Percentiles rank a stretch among this genome's conserved stretches.
Conservation (phyloP, 2,888 invertebrate species). For the Mellilla xanthometata region DNA sequence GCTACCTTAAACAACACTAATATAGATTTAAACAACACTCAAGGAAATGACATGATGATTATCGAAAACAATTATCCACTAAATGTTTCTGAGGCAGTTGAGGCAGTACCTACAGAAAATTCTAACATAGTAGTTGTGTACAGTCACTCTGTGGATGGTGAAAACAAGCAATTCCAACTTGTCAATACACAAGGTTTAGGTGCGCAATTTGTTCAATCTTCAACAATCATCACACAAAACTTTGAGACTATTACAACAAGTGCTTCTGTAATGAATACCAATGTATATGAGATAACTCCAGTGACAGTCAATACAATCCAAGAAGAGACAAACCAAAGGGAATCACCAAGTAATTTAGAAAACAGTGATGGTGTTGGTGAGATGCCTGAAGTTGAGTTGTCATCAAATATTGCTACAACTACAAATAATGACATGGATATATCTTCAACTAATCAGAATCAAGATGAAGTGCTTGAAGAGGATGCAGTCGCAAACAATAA, state of each 20-base stretch:
- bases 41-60: conserved; percentile 84
- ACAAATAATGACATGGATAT: conserved; percentile 4
- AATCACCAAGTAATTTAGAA: conserved; percentile 28
- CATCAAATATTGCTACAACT: conserved; percentile 29
- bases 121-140: conserved; percentile 85
- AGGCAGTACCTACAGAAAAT: conserved; percentile 72
- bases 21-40: conserved; percentile 74
- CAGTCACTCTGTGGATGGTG: conserved; percentile 82
- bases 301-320: conserved; percentile 36
- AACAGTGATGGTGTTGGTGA: conserved; percentile 36
- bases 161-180: conserved; percentile 80
- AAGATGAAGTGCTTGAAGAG: conserved; percentile 10
- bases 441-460: conserved; percentile 2
- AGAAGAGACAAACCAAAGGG: conserved; percentile 29
- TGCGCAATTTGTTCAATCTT: conserved; percentile 64
- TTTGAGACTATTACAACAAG: conserved; percentile 67
- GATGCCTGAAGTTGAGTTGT: conserved; percentile 46
- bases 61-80: conserved; percentile 83
- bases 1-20: conserved; percentile 48
- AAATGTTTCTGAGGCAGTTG: conserved; percentile 76
- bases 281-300: conserved; percentile 45
- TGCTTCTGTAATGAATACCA: conserved; percentile 74
- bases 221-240: conserved; percentile 68
- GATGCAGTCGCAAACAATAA: conserved; percentile 3
- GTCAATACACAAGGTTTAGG: conserved; percentile 62